phyloP scores from a whole-genome alignment of 64 coral and sea anemone genomes.

The Montipora sp. region DNA sequence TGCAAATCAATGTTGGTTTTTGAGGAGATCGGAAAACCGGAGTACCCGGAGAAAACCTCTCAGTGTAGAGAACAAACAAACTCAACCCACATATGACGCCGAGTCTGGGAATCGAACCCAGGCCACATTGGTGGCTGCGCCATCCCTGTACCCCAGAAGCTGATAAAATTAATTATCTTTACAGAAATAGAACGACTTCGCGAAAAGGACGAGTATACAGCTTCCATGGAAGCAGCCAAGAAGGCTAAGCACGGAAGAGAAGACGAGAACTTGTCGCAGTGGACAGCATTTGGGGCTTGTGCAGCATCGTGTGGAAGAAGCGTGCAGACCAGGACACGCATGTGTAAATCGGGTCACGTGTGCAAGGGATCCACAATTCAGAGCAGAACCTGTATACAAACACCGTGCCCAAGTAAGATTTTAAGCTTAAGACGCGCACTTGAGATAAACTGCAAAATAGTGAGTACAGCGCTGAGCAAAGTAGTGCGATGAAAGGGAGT shows the following conservation, averaged over 20 bases:
- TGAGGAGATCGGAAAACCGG: too few species aligned
- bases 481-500: too few species aligned
- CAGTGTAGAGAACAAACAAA: too few species aligned
- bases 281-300: slow-evolving; percentile 79
- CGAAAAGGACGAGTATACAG: slow-evolving; percentile 5
- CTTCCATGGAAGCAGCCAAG: slow-evolving; percentile 27
- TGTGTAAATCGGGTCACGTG: slow-evolving; percentile 53
- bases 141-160: not conserved
- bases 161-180: not conserved
- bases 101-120: too few species aligned
- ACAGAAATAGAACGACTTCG: slow-evolving; percentile 54
- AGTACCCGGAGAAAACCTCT: too few species aligned
- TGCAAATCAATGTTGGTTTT: too few species aligned
- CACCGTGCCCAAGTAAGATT: slow-evolving; percentile 65
- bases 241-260: not conserved
- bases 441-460: too few species aligned
- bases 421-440: not conserved
- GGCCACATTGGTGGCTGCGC: too few species aligned
- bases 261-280: slow-evolving; percentile 61
- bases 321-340: slow-evolving; percentile 64
- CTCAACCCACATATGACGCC: too few species aligned
- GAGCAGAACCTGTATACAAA: slow-evolving; percentile 65
- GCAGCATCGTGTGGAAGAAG: slow-evolving; percentile 73
- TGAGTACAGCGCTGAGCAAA: not conserved
- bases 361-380: slow-evolving; percentile 66